These are phyloP conservation scores for Anser brachyrhynchus DNA, from an alignment of 2,113 vertebrate genomes.

Conservation along the genomic window DNA sequence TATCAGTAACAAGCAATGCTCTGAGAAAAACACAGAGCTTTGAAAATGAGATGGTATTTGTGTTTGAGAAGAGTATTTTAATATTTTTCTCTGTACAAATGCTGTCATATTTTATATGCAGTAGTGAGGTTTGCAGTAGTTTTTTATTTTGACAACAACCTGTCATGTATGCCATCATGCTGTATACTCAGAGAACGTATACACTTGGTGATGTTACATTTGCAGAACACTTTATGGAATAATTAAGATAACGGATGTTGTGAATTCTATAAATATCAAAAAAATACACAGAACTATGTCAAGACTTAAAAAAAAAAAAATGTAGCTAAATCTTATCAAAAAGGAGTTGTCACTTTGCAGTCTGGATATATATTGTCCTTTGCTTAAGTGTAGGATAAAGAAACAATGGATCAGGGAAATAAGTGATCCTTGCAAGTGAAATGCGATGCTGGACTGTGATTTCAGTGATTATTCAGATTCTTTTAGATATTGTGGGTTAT, in stretches of 20 bases:
- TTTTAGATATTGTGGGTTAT: slow-evolving; percentile 46
- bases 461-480: slow-evolving; percentile 22
- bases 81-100: slow-evolving; percentile 17
- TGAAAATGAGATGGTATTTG: slow-evolving; percentile 45
- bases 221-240: not conserved
- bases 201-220: not conserved
- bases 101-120: slow-evolving; percentile 36
- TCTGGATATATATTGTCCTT: not conserved
- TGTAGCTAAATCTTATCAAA: not conserved
- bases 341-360: not conserved
- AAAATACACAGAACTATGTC: not conserved
- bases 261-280: not conserved
- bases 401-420: not conserved
- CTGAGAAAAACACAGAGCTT: slow-evolving; percentile 32
- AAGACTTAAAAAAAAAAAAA: not conserved
- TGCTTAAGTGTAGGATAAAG: not conserved
- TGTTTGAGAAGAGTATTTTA: slow-evolving; percentile 14
- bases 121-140: not conserved
- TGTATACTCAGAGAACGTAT: not conserved
- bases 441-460: not conserved
- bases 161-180: not conserved
- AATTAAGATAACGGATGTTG: slow-evolving; percentile 1
- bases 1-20: slow-evolving; percentile 5
- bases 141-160: slow-evolving; percentile 29
- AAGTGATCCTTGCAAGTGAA: not conserved